phyloP scores from a whole-genome alignment of 2,113 vertebrate genomes.

The Sapayoa aenigma region DNA sequence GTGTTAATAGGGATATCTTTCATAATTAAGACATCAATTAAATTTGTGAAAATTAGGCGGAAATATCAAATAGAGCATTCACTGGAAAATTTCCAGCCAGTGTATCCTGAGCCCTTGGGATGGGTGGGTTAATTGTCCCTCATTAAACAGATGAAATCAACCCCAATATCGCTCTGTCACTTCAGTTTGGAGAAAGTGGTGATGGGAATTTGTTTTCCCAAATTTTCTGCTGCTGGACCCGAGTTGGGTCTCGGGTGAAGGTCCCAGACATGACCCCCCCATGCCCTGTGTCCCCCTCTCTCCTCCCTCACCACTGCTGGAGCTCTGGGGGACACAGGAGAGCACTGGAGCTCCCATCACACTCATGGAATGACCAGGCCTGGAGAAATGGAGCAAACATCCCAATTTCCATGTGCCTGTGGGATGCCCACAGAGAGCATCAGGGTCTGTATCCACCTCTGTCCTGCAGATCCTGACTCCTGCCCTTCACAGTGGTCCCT shows the following conservation, averaged over 20 bases:
- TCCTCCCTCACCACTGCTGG: not conserved
- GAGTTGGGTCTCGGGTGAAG: not conserved
- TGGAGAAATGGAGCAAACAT: not conserved
- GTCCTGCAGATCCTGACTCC: not conserved
- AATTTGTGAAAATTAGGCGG: not conserved
- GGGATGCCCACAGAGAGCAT: not conserved
- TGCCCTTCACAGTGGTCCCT: not conserved
- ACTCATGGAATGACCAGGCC: not conserved
- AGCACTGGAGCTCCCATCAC: not conserved
- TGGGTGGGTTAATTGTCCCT: not conserved
- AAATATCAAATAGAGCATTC: not conserved
- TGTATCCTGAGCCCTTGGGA: not conserved
- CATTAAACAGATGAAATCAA: not conserved
- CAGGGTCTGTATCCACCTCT: not conserved
- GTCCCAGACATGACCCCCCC: fast-evolving
- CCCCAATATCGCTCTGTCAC: not conserved
- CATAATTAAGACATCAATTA: conserved; percentile 10
- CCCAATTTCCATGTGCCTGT: fast-evolving
- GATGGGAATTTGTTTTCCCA: not conserved
- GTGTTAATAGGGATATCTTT: not conserved
- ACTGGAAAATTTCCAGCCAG: not conserved
- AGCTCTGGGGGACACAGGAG: not conserved
- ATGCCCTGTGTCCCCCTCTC: not conserved
- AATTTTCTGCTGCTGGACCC: not conserved
- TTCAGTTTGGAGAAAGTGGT: not conserved